phyloP scores from a whole-genome alignment of 2,797 vertebrate genomes.

The Euthynnus affinis region DNA sequence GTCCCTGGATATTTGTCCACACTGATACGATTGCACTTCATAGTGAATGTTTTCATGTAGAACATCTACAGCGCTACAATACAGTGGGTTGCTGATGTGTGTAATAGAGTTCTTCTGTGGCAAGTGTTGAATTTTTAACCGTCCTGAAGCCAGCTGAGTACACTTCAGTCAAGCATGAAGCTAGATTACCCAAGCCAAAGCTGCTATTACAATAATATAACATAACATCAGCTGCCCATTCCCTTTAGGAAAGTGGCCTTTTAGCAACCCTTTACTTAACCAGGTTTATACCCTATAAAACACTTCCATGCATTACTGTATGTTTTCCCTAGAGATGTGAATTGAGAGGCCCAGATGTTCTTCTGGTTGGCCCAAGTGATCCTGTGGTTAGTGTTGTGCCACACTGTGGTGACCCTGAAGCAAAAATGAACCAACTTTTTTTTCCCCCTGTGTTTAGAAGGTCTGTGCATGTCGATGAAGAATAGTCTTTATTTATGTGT shows the following conservation, averaged over 20 bases:
- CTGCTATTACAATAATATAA: not conserved
- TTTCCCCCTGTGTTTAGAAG: no score
- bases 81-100: constrained; percentile 37
- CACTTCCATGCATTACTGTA: not conserved
- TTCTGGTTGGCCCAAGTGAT: not conserved
- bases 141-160: constrained; percentile 13
- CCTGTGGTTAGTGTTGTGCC: not conserved
- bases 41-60: constrained; percentile 33
- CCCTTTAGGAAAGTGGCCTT: not conserved
- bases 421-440: no score
- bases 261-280: not conserved
- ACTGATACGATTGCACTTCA: constrained; percentile 12
- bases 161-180: constrained; percentile 33
- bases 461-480: not conserved
- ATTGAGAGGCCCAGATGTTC: no score
- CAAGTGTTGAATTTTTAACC: constrained; percentile 57
- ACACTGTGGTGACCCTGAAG: not conserved
- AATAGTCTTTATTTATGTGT: no score
- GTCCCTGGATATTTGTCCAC: constrained; percentile 41
- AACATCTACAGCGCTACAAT: constrained; percentile 26
- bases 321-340: not conserved
- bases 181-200: constrained; percentile 12
- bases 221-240: not conserved
- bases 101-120: constrained; percentile 40
- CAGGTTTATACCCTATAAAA: no score